phyloP scores from a whole-genome alignment of 2,797 vertebrate species.

The Pyrocephalus nanus region DNA sequence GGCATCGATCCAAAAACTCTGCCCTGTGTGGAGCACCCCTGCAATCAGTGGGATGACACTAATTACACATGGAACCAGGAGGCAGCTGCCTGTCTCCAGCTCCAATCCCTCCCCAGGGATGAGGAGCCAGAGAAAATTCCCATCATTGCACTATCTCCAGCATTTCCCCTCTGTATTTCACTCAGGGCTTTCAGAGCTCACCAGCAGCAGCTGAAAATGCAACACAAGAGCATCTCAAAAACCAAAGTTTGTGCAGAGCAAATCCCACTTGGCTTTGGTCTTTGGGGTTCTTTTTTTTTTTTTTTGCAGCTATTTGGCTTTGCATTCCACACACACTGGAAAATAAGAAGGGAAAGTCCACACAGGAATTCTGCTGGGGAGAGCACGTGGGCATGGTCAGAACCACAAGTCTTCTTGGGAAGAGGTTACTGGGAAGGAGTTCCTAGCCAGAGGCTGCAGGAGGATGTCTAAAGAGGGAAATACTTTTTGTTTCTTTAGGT shows the following conservation, averaged over 20 bases:
- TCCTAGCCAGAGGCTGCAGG: not conserved
- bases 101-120: not conserved
- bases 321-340: rapidly evolving
- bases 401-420: not conserved
- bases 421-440: not conserved
- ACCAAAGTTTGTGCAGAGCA: not conserved
- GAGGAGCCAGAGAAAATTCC: not conserved
- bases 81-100: not conserved
- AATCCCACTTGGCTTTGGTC: not conserved
- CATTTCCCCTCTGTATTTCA: not conserved
- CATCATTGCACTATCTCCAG: not conserved
- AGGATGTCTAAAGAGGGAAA: not conserved
- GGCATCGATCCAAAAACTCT: not conserved
- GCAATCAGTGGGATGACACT: not conserved
- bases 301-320: not conserved
- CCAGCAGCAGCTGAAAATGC: not conserved
- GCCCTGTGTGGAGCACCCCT: not conserved
- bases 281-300: not conserved
- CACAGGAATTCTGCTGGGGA: not conserved
- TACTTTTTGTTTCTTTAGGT: not conserved
- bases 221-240: not conserved
- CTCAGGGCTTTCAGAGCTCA: not conserved
- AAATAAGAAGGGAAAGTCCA: not conserved
- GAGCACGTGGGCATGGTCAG: not conserved
- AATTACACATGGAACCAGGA: not conserved